phyloP scores from a whole-genome alignment of 2,113 vertebrate species.

The Aspiorhynchus laticeps region DNA sequence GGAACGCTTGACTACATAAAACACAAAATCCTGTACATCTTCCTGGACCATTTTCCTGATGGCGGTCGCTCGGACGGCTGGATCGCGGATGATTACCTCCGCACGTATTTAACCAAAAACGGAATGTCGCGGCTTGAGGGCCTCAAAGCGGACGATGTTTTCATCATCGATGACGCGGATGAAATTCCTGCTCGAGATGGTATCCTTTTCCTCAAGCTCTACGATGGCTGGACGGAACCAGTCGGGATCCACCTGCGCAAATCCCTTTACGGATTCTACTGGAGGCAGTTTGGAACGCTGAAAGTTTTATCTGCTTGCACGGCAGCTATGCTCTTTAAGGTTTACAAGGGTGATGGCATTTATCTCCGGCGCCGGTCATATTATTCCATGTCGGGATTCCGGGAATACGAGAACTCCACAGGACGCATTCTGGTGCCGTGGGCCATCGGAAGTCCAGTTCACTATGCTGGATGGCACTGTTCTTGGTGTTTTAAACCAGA shows the following conservation, averaged over 20 bases:
- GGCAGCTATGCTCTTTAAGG: constrained; percentile 80
- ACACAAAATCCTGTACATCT: constrained; percentile 85
- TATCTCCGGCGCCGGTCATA: constrained; percentile 83
- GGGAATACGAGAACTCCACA: constrained; percentile 82
- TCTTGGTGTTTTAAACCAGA: constrained; percentile 90
- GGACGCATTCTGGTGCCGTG: constrained; percentile 85
- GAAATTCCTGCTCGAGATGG: constrained; percentile 85
- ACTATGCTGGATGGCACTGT: constrained; percentile 90
- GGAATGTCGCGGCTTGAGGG: constrained; percentile 80
- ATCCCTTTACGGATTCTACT: constrained; percentile 88
- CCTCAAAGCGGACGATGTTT: constrained; percentile 79
- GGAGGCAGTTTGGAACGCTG: constrained; percentile 87
- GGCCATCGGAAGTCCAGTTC: constrained; percentile 85
- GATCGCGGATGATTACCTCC: constrained; percentile 88
- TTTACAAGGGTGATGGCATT: constrained; percentile 84
- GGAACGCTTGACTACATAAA: constrained; percentile 85
- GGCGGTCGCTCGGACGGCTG: constrained; percentile 85
- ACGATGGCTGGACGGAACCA: constrained; percentile 86
- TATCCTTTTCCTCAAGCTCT: constrained; percentile 86
- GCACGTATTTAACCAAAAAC: constrained; percentile 83
- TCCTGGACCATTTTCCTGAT: constrained; percentile 85
- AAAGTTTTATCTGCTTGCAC: constrained; percentile 87
- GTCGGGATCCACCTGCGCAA: constrained; percentile 89
- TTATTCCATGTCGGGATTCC: constrained; percentile 83
- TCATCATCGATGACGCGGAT: constrained; percentile 85